These are phyloP conservation scores for Epizoanthus stellaris DNA, from an alignment of 92 coral and sea anemone species.

Conservation along the genomic window DNA sequence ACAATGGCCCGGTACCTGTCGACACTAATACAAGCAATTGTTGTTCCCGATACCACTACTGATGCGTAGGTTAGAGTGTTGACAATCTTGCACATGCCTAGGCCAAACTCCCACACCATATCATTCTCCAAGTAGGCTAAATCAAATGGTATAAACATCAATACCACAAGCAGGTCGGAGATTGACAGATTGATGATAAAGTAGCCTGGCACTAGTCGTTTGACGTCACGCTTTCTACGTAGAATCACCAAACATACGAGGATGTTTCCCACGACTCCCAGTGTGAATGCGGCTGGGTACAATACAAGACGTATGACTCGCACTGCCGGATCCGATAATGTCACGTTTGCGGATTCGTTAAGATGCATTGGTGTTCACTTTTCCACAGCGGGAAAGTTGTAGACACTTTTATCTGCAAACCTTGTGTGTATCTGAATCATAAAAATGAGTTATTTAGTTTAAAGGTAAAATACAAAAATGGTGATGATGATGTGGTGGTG, in stretches of 20 bases:
- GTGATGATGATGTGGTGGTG: no score
- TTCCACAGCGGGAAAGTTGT: no score
- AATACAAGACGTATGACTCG: no score
- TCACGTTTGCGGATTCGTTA: no score
- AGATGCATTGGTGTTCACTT: no score
- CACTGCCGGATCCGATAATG: no score
- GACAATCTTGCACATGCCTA: slow-evolving; percentile 28
- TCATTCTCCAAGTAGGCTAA: slow-evolving; percentile 32
- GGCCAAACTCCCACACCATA: slow-evolving; percentile 29
- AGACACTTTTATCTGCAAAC: no score
- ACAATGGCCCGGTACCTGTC: slow-evolving; percentile 43
- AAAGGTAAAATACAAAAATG: no score
- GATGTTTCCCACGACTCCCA: slow-evolving; percentile 24
- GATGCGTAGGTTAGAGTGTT: slow-evolving; percentile 31
- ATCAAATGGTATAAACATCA: slow-evolving; percentile 39
- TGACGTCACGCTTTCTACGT: not conserved
- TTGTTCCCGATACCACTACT: slow-evolving; percentile 38
- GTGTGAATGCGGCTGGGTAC: no score
- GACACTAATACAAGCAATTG: slow-evolving; percentile 22
- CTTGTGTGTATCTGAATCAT: no score
- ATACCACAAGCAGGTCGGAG: slow-evolving; percentile 29
- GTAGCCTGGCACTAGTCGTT: not conserved
- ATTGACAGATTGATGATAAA: slow-evolving; percentile 30
- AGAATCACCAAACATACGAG: slow-evolving; percentile 23
- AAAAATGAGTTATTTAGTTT: no score